Conservation (phyloP, 2,888 invertebrate genomes). For the Drosophila mimica region DNA sequence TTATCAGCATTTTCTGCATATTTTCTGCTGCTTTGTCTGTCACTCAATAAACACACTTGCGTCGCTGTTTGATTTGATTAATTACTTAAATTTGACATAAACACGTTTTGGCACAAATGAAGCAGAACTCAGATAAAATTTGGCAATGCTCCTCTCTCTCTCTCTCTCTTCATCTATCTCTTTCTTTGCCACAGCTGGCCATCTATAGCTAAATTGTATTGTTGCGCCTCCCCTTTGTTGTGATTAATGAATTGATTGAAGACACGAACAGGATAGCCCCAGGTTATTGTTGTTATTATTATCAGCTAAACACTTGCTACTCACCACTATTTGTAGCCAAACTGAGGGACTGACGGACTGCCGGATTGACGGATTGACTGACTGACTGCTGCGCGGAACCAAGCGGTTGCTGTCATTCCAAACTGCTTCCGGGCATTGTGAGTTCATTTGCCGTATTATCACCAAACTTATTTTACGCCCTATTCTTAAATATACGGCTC, state of each 20-base stretch:
- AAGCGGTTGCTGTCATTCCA: not conserved
- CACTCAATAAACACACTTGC: not conserved
- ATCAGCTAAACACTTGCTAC: slow-evolving; percentile 60
- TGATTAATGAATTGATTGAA: slow-evolving; percentile 72
- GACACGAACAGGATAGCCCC: slow-evolving; percentile 32
- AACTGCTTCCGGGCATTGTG: slow-evolving; percentile 63
- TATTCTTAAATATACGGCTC: not conserved
- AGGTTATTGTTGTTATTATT: slow-evolving; percentile 36
- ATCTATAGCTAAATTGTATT: not conserved
- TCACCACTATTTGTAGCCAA: slow-evolving; percentile 8
- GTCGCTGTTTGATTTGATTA: slow-evolving; percentile 60
- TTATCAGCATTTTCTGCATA: slow-evolving; percentile 35
- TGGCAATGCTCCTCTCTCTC: not conserved
- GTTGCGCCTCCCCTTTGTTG: slow-evolving; percentile 1
- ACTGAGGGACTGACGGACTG: not conserved
- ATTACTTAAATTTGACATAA: slow-evolving; percentile 66
- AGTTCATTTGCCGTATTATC: slow-evolving; percentile 6
- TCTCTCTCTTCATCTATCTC: no score
- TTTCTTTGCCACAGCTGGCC: not conserved
- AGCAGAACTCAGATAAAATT: slow-evolving; percentile 67
- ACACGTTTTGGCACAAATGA: slow-evolving; percentile 76
- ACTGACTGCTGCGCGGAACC: not conserved
- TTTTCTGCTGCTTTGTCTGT: slow-evolving; percentile 11
- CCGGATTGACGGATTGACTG: no score
- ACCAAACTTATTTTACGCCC: not conserved